Evolutionary conservation across 2,888 invertebrate species (phyloP).

Genomic region (Parelbella ahira): DNA sequence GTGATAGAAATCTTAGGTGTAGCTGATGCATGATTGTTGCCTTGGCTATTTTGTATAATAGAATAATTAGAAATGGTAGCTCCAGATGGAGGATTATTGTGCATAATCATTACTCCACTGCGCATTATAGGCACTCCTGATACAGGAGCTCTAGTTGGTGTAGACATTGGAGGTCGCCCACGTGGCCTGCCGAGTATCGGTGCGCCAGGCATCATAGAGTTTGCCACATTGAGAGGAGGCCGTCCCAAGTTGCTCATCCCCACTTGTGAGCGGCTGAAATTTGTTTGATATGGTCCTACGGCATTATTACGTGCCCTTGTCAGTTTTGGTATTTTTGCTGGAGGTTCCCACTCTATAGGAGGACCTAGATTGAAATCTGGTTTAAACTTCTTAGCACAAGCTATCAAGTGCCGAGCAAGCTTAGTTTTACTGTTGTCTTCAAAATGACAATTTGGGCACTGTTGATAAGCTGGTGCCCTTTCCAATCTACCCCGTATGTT

Average conservation of each 20-base stretch:
- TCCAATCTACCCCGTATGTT: slow-evolving; percentile 93
- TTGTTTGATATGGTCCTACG: slow-evolving; percentile 69
- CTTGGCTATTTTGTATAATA: slow-evolving; percentile 58
- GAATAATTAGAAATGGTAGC: slow-evolving; percentile 70
- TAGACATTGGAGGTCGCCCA: slow-evolving; percentile 67
- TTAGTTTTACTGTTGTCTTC: slow-evolving; percentile 97
- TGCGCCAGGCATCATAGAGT: slow-evolving; percentile 47
- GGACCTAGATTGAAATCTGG: slow-evolving; percentile 93
- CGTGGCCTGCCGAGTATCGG: slow-evolving; percentile 63
- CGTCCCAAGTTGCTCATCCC: slow-evolving; percentile 65
- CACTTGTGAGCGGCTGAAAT: slow-evolving; percentile 72
- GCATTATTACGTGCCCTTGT: slow-evolving; percentile 66
- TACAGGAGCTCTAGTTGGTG: slow-evolving; percentile 54
- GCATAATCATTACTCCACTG: slow-evolving; percentile 85
- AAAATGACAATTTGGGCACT: slow-evolving; percentile 96
- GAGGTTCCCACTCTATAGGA: slow-evolving; percentile 95
- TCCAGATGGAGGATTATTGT: slow-evolving; percentile 74
- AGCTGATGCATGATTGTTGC: slow-evolving; percentile 64
- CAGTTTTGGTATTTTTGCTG: slow-evolving; percentile 92
- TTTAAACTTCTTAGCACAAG: slow-evolving; percentile 95
- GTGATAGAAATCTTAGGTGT: slow-evolving; percentile 97
- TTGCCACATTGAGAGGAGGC: slow-evolving; percentile 53
- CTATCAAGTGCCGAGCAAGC: slow-evolving; percentile 91
- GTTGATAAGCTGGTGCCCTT: slow-evolving; percentile 93
- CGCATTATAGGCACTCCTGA: slow-evolving; percentile 73